These are phyloP conservation scores for Cryptoleucopteryx plumbea DNA, from an alignment of 2,113 vertebrate genomes.

Conservation along the genomic window DNA sequence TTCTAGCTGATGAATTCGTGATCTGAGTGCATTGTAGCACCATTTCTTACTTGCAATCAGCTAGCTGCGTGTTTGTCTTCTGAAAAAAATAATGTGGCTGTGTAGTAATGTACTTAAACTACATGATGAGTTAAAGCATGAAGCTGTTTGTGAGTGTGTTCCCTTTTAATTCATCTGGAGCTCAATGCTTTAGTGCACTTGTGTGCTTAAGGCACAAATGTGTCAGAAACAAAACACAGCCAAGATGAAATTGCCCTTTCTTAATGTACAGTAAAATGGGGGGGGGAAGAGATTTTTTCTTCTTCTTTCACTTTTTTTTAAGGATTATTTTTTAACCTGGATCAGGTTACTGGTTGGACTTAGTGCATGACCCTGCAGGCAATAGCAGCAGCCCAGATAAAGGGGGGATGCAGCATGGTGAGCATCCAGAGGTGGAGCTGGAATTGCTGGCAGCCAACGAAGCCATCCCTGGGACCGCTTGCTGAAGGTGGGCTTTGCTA, in stretches of 20 bases:
- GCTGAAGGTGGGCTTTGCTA: background rate
- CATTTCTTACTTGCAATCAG: background rate
- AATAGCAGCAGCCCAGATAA: background rate
- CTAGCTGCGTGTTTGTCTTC: background rate
- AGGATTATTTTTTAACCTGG: background rate
- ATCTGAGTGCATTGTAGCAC: background rate
- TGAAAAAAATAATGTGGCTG: background rate
- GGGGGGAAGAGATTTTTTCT: background rate
- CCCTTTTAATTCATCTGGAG: background rate
- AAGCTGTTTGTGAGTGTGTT: background rate
- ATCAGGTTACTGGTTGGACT: background rate
- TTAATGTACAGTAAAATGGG: background rate
- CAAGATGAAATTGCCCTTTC: background rate
- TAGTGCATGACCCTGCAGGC: background rate
- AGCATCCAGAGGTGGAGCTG: background rate
- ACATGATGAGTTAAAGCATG: constrained; percentile 14
- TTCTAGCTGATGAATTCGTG: background rate
- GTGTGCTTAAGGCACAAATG: background rate
- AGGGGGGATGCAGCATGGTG: background rate
- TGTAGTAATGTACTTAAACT: background rate
- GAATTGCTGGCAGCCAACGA: background rate
- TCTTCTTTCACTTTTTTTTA: background rate
- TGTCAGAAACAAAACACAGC: background rate
- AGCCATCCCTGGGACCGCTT: background rate
- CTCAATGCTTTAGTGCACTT: background rate